Base-by-base conservation (phyloP, 2,888 invertebrate species). In the Zygaena filipendulae region DNA sequence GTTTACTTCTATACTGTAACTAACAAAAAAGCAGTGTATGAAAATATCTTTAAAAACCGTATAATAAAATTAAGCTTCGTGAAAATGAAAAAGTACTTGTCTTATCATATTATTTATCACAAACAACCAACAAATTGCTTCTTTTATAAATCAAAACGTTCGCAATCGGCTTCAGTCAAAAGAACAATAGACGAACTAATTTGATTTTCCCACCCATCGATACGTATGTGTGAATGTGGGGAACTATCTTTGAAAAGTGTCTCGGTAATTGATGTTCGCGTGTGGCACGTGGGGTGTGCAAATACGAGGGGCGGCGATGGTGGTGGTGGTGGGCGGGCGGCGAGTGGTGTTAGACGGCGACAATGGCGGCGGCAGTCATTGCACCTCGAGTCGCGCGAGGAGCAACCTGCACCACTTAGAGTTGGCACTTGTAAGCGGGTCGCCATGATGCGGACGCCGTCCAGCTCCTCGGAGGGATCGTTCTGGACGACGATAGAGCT, bases 401-500 rank as follows among this genome's bases (percentile, higher is more conserved):
- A 48, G 57, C 47, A 61, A 59, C 67, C 55, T 69, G 66, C 72
- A 63, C 43, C 52, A 36, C 40, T 52, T 38, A 37, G 36, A 48
- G n/a, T n/a, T n/a, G n/a, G 21, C 42, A 16, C 16, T 16, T 6
- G 16, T 6, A 16, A 16, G 32, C 13, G 22, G 24, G 34, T 24
- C 35, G 49, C 33, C 36, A 77, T 79, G 79, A 66, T 74, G 45
- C 63, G 75, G 25, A 50, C 60, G 20, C 54, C 67, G 27, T 79
- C 80, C 25, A 70, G 57, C 45, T 56, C 81, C 18, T 71, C 77
- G 5, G 81, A 75, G 33, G 72, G 81, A 25, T 64, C 71, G 21
- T 85, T 86, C 52, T 85, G 86, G 85, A 82, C 82, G 25, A 85
- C 84, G n/a, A 81, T 86, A 35, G 84, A 85, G 35, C 66, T 85